These are phyloP conservation scores for Hippocampus guttulatus DNA, from an alignment of 2,113 vertebrate species.

Conservation along the genomic window DNA sequence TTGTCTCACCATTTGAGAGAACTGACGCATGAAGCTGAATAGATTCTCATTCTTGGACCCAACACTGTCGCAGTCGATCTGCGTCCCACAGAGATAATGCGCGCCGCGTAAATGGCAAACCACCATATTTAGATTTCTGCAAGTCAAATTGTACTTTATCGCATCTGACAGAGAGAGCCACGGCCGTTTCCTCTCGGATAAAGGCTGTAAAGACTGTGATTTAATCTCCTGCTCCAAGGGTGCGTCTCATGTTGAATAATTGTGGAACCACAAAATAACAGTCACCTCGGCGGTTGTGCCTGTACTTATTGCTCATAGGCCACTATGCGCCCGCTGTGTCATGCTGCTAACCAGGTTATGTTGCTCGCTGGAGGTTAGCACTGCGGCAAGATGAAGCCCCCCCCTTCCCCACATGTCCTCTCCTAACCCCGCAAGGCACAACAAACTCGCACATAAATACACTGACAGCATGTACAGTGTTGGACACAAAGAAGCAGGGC, in stretches of 20 bases:
- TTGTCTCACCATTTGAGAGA: slow-evolving; percentile 58
- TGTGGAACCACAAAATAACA: slow-evolving; percentile 20
- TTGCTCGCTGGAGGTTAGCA: slow-evolving; percentile 19
- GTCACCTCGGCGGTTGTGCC: slow-evolving; percentile 23
- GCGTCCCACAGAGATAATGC: slow-evolving; percentile 46
- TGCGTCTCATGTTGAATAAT: slow-evolving; percentile 28
- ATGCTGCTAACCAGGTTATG: slow-evolving; percentile 29
- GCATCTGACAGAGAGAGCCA: slow-evolving; percentile 42
- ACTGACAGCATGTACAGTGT: not conserved
- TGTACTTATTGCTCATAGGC: slow-evolving; percentile 28
- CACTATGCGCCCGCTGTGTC: slow-evolving; percentile 25
- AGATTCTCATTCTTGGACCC: slow-evolving; percentile 59
- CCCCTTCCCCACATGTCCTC: slow-evolving; percentile 9
- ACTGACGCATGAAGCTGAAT: slow-evolving; percentile 53
- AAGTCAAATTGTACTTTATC: slow-evolving; percentile 51
- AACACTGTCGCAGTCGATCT: slow-evolving; percentile 56
- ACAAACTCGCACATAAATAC: slow-evolving; percentile 16
- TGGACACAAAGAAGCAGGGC: slow-evolving; percentile 6
- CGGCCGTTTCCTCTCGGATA: slow-evolving; percentile 48
- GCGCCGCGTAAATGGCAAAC: slow-evolving; percentile 58
- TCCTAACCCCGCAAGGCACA: slow-evolving; percentile 17
- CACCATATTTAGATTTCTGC: slow-evolving; percentile 61
- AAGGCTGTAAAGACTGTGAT: slow-evolving; percentile 44
- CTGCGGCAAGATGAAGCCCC: slow-evolving; percentile 16
- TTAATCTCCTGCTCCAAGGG: slow-evolving; percentile 38